These are phyloP conservation scores for Fregata magnificens DNA, from an alignment of 2,113 vertebrate species.

Conservation along the genomic window DNA sequence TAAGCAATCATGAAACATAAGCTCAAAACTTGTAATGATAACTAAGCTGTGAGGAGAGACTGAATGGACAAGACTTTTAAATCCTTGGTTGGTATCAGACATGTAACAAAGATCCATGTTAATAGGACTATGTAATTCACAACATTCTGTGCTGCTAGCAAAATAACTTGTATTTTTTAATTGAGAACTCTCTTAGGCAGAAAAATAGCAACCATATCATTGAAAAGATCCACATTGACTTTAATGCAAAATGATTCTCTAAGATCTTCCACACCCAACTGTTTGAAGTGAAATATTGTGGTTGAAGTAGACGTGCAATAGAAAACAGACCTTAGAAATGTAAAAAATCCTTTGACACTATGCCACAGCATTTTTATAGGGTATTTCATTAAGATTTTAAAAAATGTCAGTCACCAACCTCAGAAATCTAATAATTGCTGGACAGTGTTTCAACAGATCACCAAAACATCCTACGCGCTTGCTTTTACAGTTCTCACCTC, in stretches of 20 bases:
- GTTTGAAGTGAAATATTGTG: neutral
- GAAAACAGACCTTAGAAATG: neutral
- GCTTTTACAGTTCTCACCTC: neutral
- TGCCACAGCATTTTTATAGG: neutral
- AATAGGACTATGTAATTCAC: neutral
- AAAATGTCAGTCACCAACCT: neutral
- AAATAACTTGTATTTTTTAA: neutral
- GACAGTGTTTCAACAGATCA: neutral
- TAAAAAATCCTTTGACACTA: neutral
- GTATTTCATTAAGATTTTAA: neutral
- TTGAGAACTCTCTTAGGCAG: neutral
- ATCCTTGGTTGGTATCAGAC: neutral
- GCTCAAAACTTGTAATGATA: neutral
- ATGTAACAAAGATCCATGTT: neutral
- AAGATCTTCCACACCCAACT: neutral
- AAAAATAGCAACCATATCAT: neutral
- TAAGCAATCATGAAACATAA: neutral
- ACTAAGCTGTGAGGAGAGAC: neutral
- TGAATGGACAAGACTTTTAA: neutral
- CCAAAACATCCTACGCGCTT: neutral
- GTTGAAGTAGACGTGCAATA: accelerated
- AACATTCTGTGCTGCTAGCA: neutral
- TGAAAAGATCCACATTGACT: neutral
- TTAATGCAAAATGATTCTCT: neutral
- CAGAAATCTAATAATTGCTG: neutral